Percentiles rank a stretch among this genome's conserved stretches.
These are phyloP conservation scores for Drosophila phalerata DNA, from an alignment of 2,888 invertebrate genomes.

Conservation along the genomic window DNA sequence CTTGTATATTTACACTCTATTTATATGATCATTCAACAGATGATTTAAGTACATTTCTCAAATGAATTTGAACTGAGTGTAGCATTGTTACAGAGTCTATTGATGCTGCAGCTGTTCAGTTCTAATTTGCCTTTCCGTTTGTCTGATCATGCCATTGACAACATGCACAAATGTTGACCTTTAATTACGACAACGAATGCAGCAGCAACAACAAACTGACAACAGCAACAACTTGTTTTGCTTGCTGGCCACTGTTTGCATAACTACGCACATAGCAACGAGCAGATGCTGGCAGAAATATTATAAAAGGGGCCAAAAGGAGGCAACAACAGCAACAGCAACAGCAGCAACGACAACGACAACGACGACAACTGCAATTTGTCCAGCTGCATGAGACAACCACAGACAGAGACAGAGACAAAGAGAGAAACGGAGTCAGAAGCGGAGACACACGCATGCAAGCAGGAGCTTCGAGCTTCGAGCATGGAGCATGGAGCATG, in stretches of 20 bases:
- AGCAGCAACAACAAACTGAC: constrained; percentile 41
- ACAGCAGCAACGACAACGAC: constrained; percentile 35
- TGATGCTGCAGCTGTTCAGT: constrained; percentile 8
- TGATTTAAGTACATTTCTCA: background rate
- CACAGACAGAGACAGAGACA: constrained; percentile 23
- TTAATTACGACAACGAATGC: constrained; percentile 77
- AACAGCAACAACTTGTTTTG: constrained; percentile 70
- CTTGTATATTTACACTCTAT: background rate
- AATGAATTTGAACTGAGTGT: background rate
- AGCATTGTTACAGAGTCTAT: background rate
- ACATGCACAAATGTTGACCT: constrained; percentile 83
- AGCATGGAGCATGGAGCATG: constrained; percentile 3
- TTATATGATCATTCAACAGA: background rate
- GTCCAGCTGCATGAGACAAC: constrained; percentile 75
- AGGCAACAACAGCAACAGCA: constrained; percentile 35
- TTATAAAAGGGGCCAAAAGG: constrained; percentile 55
- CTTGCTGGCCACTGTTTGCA: constrained; percentile 76
- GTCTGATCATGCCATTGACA: constrained; percentile 70
- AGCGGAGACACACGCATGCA: constrained; percentile 54
- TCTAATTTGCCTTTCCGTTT: constrained; percentile 37
- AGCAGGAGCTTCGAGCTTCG: constrained; percentile 28
- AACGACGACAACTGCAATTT: constrained; percentile 81
- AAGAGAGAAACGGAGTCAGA: constrained; percentile 28
- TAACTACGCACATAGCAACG: constrained; percentile 76
- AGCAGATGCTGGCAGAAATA: constrained; percentile 50